Evolutionary conservation across 1,140 invertebrate species (phyloP), one percentile per base, ranked within the genome.

Genomic region (Papilio machaon): DNA sequence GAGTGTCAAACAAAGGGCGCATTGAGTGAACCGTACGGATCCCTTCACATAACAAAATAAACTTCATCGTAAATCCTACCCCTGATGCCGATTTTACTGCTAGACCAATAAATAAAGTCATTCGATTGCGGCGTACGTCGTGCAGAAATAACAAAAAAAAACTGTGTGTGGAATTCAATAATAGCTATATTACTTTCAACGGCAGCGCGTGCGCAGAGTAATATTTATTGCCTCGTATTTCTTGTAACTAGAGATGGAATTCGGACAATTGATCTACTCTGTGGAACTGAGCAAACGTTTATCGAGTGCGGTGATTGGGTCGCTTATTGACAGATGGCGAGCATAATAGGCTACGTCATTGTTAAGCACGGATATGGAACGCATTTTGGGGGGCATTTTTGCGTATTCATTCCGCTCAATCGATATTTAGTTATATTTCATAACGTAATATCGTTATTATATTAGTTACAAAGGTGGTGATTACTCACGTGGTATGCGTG

Each of bases 51-150:
- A 88, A 89, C 84, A 85, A 90, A 87, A 90, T 85, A 90, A 91
- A 90, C 84, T 91, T 83, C 83, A 80, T 91, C 88, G 87, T 92
- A 93, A 93, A 91, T 87, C 85, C 82, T 84, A 85, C 89, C 92
- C 92, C 88, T 88, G 87, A 88, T 86, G 83, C 84, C 85, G 82
- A 87, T 90, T 91, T 91, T 92, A 91, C 88, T 92, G 86, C 89
- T 88, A 85, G 80, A 89, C 87, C 83, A 91, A 92, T 92, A 93
- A 94, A 94, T 93, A 92, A 93, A 91, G 83, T 91, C 86, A 91
- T 86, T 85, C 84, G 86, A 90, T 90, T 90, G 89, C 88, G 86
- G 90, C 88, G 87, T 86, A 80, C 82, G 67, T 83, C 76, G 80
- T 64, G 78, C 79, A 58, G 38, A 60, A 49, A 60, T 80, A 46